Base-by-base conservation (phyloP, 2,797 vertebrate genomes). In the Gymnoscopelus braueri region DNA sequence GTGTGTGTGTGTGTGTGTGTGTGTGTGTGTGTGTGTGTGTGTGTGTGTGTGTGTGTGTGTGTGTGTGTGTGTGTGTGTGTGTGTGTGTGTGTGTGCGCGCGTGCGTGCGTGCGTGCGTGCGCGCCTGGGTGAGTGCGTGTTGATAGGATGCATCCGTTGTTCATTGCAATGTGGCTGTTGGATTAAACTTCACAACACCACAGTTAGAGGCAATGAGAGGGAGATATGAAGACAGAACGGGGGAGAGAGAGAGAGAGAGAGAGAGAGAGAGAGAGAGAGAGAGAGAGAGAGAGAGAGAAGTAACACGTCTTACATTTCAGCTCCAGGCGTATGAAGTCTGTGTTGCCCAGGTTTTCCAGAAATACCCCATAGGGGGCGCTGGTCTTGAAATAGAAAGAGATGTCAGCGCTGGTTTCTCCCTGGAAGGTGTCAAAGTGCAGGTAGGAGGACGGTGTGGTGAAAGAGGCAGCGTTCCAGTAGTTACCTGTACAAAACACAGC, bases 301-400 rank as follows among this genome's bases (percentile, higher is more conserved):
- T 19, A 19, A 71, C 47, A 50, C 23, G 11, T 77, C 97, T 96
- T 87, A 99, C 98, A 97, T 91, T 98, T 99, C 50, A 99, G 87
- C 87, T 99, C 97, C 71, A 99, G 89, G 68, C 97, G 97, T 82
- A 99, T 99, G 92, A 99, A 99, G 86, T 99, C 98, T 0, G 96
- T 96, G 87, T 97, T 99, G 48, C 98, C 98, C 79, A 98, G 89
- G 80, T 99, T 99, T 85, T 99, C 98, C 73, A 99, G 94, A 67
- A 99, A 99, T 61, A 99, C 97, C 0, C 97, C 97, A 2, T 96
- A 95, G 0, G 96, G 94, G 1, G 96, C 95, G 0, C 96, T 95
- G 0, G 98, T 99, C 89, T 99, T 99, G 92, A 99, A 99, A 86
- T 98, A 99, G 92, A 99, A 99, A 26, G 98, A 98, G 77, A 99